A percentile compares a stretch with the other conserved stretches of the same genome.
These are phyloP conservation scores for Syndactyla subalaris DNA, from an alignment of 2,797 vertebrate genomes.

Conservation along the genomic window DNA sequence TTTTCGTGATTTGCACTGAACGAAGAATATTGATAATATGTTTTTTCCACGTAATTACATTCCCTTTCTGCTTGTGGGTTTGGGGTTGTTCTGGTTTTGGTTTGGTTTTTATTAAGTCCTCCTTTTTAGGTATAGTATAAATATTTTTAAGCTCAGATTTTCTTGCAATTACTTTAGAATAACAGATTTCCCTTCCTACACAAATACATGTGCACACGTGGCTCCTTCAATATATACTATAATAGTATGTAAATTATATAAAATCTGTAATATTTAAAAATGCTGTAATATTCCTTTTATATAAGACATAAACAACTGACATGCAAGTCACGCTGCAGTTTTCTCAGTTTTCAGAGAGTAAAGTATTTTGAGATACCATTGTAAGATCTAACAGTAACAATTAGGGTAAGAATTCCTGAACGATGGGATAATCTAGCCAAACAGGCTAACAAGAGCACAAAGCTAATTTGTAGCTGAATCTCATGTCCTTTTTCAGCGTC, in stretches of 20 bases:
- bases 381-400: background rate
- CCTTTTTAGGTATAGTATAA: background rate
- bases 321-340: background rate
- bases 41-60: background rate
- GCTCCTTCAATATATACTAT: background rate
- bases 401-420: slow-evolving; percentile 15
- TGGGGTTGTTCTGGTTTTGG: background rate
- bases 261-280: background rate
- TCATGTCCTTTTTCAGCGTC: slow-evolving; percentile 8
- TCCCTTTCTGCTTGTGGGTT: background rate
- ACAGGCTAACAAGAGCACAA: background rate
- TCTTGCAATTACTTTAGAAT: background rate
- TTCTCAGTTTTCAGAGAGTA: background rate
- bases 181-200: background rate
- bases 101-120: background rate
- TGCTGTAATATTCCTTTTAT: background rate
- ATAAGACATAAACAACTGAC: background rate
- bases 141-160: background rate
- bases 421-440: background rate
- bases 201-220: background rate
- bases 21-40: background rate
- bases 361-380: background rate
- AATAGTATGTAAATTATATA: background rate
- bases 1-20: background rate
- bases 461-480: background rate